Percentiles rank a stretch among this genome's conserved stretches.
Evolutionary conservation across 2,888 invertebrate species (phyloP).

Genomic region (Amphipyra berbera): DNA sequence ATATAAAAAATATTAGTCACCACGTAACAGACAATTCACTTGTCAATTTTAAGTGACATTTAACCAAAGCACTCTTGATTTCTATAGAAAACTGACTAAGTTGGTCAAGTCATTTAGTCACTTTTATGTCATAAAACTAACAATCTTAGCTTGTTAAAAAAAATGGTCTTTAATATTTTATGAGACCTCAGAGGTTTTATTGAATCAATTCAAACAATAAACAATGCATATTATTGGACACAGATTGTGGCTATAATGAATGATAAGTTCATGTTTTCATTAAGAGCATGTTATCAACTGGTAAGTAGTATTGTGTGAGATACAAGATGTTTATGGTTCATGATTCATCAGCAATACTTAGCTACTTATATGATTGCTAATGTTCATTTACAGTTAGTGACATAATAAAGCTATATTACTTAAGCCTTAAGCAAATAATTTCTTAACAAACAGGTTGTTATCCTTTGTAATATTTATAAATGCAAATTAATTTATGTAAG

Average conservation of each 20-base stretch:
- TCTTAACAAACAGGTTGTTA: conserved; percentile 47
- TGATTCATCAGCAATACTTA: conserved; percentile 71
- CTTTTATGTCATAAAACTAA: conserved; percentile 34
- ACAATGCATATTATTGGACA: conserved; percentile 57
- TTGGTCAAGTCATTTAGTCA: conserved; percentile 35
- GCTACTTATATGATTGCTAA: conserved; percentile 36
- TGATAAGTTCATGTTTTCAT: conserved; percentile 72
- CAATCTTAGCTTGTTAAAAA: conserved; percentile 24
- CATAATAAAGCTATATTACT: conserved; percentile 44
- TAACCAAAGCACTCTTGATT: conserved; percentile 77
- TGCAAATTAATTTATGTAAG: conserved; percentile 48
- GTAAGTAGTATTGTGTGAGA: conserved; percentile 67
- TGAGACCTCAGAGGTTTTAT: conserved; percentile 29
- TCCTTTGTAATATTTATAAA: conserved; percentile 39
- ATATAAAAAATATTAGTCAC: conserved; percentile 63
- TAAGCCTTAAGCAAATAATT: conserved; percentile 22
- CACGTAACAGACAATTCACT: conserved; percentile 64
- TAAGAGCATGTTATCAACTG: conserved; percentile 74
- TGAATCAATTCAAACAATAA: conserved; percentile 56
- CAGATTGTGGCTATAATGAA: conserved; percentile 59
- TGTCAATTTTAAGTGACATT: conserved; percentile 76
- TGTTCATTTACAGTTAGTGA: conserved; percentile 41
- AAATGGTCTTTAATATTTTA: conserved; percentile 1
- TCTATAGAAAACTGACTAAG: conserved; percentile 53
- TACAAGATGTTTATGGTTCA: conserved; percentile 71